Conservation (phyloP, 1,140 invertebrate species). For the Cyphomyrmex costatus region DNA sequence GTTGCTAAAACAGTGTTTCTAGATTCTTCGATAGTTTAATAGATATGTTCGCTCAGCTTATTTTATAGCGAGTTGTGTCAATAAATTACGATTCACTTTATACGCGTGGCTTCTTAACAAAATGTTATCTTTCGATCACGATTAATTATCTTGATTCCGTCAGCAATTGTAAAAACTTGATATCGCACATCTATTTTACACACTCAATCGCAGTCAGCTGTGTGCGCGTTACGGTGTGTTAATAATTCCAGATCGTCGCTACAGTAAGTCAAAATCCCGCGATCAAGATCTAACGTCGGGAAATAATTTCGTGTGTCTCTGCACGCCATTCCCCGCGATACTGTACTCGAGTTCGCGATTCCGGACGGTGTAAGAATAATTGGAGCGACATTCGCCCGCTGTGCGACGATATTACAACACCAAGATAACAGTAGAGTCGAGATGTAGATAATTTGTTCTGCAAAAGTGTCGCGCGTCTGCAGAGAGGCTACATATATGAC, state of each 20-base stretch:
- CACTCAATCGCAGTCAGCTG: neutral
- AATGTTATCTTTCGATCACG: neutral
- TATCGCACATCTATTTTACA: neutral
- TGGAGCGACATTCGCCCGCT: constrained; percentile 60
- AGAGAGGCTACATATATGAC: neutral
- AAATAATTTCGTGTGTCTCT: constrained; percentile 51
- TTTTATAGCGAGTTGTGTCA: neutral
- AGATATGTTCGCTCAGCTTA: neutral
- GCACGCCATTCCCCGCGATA: constrained; percentile 26
- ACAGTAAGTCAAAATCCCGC: constrained; percentile 36
- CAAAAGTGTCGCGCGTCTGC: constrained; percentile 20
- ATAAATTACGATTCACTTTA: neutral
- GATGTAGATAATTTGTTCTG: constrained; percentile 40
- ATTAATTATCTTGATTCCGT: constrained; percentile 9
- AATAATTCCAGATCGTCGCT: constrained; percentile 41
- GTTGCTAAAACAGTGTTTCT: no score
- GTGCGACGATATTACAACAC: constrained; percentile 48
- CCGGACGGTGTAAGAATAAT: constrained; percentile 61
- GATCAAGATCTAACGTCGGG: constrained; percentile 52
- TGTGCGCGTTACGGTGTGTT: neutral
- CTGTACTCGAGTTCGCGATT: constrained; percentile 41
- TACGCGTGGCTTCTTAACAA: neutral
- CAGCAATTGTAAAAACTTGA: constrained; percentile 8
- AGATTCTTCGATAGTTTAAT: neutral
- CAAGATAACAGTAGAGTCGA: constrained; percentile 44